Evolutionary conservation across 1,140 invertebrate species (phyloP).

Genomic region (Lepeophtheirus salmonis): DNA sequence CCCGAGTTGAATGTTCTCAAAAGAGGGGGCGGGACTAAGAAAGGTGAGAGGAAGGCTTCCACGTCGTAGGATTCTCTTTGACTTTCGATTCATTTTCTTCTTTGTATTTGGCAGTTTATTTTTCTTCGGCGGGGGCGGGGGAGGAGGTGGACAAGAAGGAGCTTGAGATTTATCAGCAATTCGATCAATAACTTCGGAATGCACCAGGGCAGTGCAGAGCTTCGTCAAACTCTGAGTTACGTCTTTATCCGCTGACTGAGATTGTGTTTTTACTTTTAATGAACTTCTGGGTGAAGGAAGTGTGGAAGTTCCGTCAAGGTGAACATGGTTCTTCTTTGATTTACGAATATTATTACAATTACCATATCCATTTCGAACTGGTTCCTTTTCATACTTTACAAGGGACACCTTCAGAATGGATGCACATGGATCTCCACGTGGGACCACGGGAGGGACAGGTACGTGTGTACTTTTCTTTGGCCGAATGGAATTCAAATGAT

Average conservation of each 20-base stretch:
- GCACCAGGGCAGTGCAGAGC: not conserved
- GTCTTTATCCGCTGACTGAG: not conserved
- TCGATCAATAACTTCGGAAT: not conserved
- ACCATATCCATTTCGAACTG: not conserved
- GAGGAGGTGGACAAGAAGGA: not conserved
- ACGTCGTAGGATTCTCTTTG: not conserved
- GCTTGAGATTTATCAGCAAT: not conserved
- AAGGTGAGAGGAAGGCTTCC: not conserved
- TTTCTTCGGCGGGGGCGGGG: not conserved
- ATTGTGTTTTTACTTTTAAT: not conserved
- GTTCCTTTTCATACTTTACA: not conserved
- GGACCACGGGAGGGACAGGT: not conserved
- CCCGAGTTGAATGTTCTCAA: not conserved
- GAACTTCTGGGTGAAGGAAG: slow-evolving; percentile 1
- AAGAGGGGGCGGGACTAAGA: not conserved
- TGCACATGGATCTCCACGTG: not conserved
- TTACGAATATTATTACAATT: not conserved
- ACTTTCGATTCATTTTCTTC: not conserved
- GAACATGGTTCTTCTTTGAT: slow-evolving; percentile 1
- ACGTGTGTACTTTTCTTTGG: not conserved
- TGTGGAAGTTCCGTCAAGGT: not conserved
- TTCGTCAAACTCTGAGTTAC: not conserved
- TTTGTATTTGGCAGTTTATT: not conserved
- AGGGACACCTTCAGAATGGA: not conserved
- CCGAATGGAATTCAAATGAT: not conserved